A percentile compares a stretch with the other conserved stretches of the same genome.
Conservation (phyloP, 2,888 invertebrate genomes). For the Salpingus planirostris region DNA sequence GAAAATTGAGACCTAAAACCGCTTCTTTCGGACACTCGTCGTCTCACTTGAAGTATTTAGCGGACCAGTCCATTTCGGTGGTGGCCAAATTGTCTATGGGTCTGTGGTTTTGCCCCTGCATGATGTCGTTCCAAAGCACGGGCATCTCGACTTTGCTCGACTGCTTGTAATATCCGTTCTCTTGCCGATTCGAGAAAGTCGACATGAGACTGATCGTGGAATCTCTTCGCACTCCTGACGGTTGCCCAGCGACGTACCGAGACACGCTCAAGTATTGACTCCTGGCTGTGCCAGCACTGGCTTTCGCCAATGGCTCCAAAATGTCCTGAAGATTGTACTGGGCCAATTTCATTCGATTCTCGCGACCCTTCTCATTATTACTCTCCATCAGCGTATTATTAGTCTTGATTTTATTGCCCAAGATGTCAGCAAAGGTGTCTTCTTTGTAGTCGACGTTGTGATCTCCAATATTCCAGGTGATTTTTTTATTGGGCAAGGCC, state of each 20-base stretch:
- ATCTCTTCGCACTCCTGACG: constrained; percentile 30
- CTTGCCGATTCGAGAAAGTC: constrained; percentile 15
- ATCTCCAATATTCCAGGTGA: constrained; percentile 32
- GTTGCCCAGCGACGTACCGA: constrained; percentile 65
- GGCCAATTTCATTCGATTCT: constrained; percentile 43
- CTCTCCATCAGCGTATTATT: constrained; percentile 19
- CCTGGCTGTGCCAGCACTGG: constrained; percentile 47
- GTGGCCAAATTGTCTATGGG: too few relatives aligned
- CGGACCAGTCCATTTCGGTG: too few relatives aligned
- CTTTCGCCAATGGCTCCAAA: constrained; percentile 36
- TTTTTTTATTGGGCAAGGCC: constrained; percentile 23
- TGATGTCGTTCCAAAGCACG: too few relatives aligned
- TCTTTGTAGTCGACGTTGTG: constrained; percentile 35
- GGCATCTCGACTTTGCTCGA: too few relatives aligned
- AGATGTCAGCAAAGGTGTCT: constrained; percentile 62
- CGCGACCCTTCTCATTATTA: too few relatives aligned
- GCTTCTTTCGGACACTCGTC: too few relatives aligned
- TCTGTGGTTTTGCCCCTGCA: too few relatives aligned
- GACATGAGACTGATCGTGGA: constrained; percentile 26
- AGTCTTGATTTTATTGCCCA: constrained; percentile 46
- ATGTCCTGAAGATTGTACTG: constrained; percentile 42
- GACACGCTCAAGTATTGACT: constrained; percentile 71
- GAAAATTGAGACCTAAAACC: too few relatives aligned
- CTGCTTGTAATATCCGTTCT: too few relatives aligned
- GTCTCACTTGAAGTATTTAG: too few relatives aligned